phyloP scores from a whole-genome alignment of 2,113 vertebrate genomes.

The Lonchura striata region DNA sequence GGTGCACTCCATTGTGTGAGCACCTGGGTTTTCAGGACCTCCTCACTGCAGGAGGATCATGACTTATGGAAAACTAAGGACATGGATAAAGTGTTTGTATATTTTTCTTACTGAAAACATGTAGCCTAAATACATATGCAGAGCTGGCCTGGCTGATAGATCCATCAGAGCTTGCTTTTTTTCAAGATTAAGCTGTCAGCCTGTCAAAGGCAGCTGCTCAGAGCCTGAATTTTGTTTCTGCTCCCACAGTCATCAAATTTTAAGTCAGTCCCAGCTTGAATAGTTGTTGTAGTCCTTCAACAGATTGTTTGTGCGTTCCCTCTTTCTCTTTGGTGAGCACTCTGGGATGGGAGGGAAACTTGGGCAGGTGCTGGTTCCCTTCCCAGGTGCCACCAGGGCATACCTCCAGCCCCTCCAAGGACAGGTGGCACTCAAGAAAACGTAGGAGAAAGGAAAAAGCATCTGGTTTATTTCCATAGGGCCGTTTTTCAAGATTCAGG shows the following conservation, averaged over 20 bases:
- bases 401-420: neutral
- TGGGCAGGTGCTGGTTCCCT: neutral
- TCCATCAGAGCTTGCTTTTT: neutral
- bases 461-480: neutral
- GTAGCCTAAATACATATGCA: neutral
- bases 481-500: neutral
- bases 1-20: accelerated
- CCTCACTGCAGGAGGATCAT: accelerated
- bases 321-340: neutral
- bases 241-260: neutral
- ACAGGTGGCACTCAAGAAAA: neutral
- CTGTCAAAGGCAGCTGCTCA: neutral
- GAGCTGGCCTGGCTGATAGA: neutral
- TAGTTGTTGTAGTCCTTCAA: neutral
- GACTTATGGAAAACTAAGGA: neutral
- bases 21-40: neutral
- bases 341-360: neutral
- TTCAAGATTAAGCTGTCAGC: neutral
- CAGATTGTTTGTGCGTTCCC: accelerated
- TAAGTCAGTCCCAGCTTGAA: neutral
- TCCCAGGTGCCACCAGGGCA: neutral
- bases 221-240: neutral
- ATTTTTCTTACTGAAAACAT: neutral
- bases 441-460: neutral
- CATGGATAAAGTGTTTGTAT: neutral